Conservation (phyloP, 1,140 invertebrate genomes). For the Geopemphigus sp. region DNA sequence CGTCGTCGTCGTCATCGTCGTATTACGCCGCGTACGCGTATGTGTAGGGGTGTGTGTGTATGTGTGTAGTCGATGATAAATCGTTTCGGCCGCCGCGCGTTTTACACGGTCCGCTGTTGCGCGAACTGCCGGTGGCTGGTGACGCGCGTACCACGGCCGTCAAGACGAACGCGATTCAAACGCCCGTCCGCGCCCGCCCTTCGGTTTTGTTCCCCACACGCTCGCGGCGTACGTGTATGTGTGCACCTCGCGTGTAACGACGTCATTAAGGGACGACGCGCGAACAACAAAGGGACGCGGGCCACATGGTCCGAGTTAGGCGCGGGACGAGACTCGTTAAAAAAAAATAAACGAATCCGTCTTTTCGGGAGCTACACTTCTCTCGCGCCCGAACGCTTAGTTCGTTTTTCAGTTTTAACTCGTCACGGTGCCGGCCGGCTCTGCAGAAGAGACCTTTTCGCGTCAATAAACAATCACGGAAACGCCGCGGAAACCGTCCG, state of each 20-base stretch:
- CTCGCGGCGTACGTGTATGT: neutral
- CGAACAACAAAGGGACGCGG: conserved; percentile 2
- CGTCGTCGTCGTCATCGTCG: too few species aligned
- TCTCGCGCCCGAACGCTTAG: too few species aligned
- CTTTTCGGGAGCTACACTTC: neutral
- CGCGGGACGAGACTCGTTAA: neutral
- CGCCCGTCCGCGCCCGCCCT: too few species aligned
- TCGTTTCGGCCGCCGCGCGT: conserved; percentile 17
- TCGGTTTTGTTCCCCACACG: neutral
- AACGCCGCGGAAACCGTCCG: too few species aligned
- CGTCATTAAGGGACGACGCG: conserved; percentile 9
- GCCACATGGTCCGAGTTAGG: conserved; percentile 4
- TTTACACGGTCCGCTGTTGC: too few species aligned
- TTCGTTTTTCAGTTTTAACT: too few species aligned
- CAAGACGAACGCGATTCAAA: neutral
- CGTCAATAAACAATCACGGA: too few species aligned
- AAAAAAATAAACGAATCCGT: neutral
- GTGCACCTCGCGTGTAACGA: neutral
- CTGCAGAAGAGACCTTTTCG: too few species aligned
- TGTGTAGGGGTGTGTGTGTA: neutral
- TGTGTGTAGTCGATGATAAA: conserved; percentile 19
- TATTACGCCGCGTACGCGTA: conserved; percentile 1
- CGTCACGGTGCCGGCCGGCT: too few species aligned
- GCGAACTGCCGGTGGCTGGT: too few species aligned
- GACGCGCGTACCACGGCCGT: too few species aligned